These are phyloP conservation scores for Pantherophis vulpinus DNA, from an alignment of 2,797 vertebrate genomes.

Conservation along the genomic window DNA sequence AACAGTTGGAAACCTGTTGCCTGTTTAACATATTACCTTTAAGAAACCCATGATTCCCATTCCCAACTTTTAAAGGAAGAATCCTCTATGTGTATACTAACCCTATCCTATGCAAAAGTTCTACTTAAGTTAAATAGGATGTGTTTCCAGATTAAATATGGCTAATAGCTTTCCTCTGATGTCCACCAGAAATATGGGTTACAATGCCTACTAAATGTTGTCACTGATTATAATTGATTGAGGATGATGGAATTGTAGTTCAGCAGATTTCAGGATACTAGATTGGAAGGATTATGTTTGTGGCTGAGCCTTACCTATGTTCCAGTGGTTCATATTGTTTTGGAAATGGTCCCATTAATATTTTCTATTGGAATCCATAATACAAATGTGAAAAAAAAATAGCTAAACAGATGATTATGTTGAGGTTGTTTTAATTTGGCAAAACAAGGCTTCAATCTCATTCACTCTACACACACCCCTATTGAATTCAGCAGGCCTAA, in stretches of 20 bases:
- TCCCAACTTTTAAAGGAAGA: background rate
- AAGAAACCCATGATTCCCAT: background rate
- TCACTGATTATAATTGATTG: background rate
- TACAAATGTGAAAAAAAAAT: background rate
- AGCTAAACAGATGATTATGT: background rate
- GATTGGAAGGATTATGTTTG: background rate
- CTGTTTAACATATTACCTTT: background rate
- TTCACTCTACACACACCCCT: background rate
- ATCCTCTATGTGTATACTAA: background rate
- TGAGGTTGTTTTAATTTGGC: background rate
- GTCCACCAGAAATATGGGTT: background rate
- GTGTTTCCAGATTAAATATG: background rate
- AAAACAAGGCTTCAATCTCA: background rate
- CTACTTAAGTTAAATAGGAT: background rate
- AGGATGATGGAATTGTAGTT: background rate
- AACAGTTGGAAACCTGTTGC: background rate
- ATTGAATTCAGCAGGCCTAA: background rate
- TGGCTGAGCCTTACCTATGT: background rate
- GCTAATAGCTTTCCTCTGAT: background rate
- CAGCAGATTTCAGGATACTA: background rate
- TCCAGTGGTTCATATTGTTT: background rate
- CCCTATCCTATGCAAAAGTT: background rate
- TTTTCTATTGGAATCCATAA: background rate
- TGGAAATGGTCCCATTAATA: background rate
- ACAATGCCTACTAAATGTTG: background rate